phyloP scores from a whole-genome alignment of 2,888 invertebrate species.

The Standfussiana lucernea region DNA sequence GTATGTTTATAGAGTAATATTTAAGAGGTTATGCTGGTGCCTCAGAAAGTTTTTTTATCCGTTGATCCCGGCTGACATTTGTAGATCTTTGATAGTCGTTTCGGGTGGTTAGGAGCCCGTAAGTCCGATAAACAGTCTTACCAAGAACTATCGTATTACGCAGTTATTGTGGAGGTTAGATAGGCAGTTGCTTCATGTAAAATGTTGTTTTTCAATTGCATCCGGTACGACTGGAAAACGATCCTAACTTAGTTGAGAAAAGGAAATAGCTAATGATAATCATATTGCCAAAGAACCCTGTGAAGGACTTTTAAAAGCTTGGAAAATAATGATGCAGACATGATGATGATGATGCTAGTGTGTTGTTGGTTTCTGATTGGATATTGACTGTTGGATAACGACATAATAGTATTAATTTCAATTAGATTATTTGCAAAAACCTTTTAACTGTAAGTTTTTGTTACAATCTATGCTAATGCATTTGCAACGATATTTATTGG shows the following conservation, averaged over 20 bases:
- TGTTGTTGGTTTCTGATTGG: conserved; percentile 13
- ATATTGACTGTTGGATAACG: background rate
- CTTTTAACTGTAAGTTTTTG: background rate
- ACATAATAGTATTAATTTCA: too few species aligned
- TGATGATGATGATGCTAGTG: conserved; percentile 23
- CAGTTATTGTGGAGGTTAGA: background rate
- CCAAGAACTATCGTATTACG: background rate
- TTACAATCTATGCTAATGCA: background rate
- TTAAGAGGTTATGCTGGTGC: conserved; percentile 31
- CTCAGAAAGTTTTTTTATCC: background rate
- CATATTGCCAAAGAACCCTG: background rate
- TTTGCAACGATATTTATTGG: background rate
- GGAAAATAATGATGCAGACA: background rate
- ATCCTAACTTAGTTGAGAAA: background rate
- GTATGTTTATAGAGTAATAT: conserved; percentile 15
- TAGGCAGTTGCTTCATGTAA: background rate
- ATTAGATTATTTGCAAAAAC: background rate
- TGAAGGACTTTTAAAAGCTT: background rate
- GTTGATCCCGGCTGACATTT: background rate
- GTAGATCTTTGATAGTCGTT: background rate
- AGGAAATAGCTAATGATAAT: background rate
- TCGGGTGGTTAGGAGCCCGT: background rate
- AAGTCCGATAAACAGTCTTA: background rate
- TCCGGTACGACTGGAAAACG: background rate
- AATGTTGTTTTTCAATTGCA: background rate